Evolutionary conservation across 2,113 vertebrate species (phyloP), one percentile per base, ranked within the genome.

Genomic region (Coptodon rendalli): DNA sequence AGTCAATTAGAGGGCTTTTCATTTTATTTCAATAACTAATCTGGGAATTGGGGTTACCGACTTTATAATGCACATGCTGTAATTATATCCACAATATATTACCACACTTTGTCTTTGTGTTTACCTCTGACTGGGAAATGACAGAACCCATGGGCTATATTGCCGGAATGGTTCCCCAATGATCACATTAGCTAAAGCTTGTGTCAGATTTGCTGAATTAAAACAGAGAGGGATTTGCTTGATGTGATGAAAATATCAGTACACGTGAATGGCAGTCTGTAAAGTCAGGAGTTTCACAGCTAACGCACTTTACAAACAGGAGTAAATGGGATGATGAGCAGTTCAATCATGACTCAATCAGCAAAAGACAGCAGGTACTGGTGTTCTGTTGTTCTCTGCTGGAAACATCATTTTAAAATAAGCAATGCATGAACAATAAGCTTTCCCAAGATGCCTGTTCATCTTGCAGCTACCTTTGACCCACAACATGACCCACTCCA

Each of bases 1-100:
- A 95, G 95, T 97, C 97, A 97, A 97, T 97, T 97, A 97, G 95
- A 97, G 94, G 92, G 96, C 94, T 97, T 97, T 98, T 97, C 96
- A 97, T 97, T 97, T 97, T 95, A 97, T 96, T 97, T 96, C 96
- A 97, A 96, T 97, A 97, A 96, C 96, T 96, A 96, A 94, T 93
- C 50, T 86, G 97, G 96, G 95, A 97, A 96, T 94, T 91, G 81
- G 86, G 79, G 84, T 87, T 91, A 83, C 59, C 24, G 66, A 88
- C 83, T 92, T 89, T 86, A 90, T 89, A 91, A 92, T 86, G 63
- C 90, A 90, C 87, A 71, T 90, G 78, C 71, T 83, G 94, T 93
- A 85, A 86, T 61, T 94, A 91, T 90, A 93, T 93, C 56, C 83
- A 81, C 86, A 92, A 94, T 93, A 90, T 94, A 95, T 95, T 94